These are phyloP conservation scores for Scophthalmus maximus DNA, from an alignment of 2,113 vertebrate species.

Conservation along the genomic window DNA sequence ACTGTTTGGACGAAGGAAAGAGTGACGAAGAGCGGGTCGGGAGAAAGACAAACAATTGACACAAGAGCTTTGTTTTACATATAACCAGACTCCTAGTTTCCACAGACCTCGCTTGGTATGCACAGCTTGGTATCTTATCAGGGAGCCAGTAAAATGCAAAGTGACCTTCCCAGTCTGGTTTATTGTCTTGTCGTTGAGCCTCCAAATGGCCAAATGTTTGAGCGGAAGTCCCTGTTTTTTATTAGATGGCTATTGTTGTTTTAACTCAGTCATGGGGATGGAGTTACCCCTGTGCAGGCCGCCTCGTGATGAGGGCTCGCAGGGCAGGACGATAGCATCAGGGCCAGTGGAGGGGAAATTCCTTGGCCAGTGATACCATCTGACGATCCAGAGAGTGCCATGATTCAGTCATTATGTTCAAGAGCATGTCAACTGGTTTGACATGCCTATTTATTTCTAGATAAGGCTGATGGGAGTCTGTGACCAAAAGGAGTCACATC, in stretches of 20 bases:
- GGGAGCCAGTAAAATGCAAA: slow-evolving; percentile 61
- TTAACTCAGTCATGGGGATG: slow-evolving; percentile 78
- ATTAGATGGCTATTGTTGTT: slow-evolving; percentile 77
- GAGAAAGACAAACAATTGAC: slow-evolving; percentile 47
- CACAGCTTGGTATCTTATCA: slow-evolving; percentile 43
- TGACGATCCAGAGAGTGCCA: slow-evolving; percentile 39
- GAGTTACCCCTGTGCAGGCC: slow-evolving; percentile 66
- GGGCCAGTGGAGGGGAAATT: slow-evolving; percentile 50
- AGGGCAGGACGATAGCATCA: slow-evolving; percentile 59
- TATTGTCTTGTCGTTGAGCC: slow-evolving; percentile 62
- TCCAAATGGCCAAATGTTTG: slow-evolving; percentile 68
- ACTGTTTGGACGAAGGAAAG: slow-evolving; percentile 37
- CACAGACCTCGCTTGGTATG: slow-evolving; percentile 33
- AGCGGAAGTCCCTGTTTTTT: slow-evolving; percentile 52
- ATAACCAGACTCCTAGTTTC: slow-evolving; percentile 11
- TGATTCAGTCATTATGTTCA: slow-evolving; percentile 33
- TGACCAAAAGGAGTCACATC: slow-evolving; percentile 20
- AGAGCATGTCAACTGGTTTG: slow-evolving; percentile 7
- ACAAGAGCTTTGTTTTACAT: slow-evolving; percentile 22
- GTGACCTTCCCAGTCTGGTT: slow-evolving; percentile 38
- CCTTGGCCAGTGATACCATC: slow-evolving; percentile 57
- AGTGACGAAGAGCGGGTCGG: slow-evolving; percentile 32
- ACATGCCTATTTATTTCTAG: slow-evolving; percentile 22
- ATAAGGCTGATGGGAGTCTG: slow-evolving; percentile 11
- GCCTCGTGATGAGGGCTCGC: slow-evolving; percentile 46